Evolutionary conservation across 2,113 vertebrate genomes (phyloP).

Genomic region (Fregetta grallaria): DNA sequence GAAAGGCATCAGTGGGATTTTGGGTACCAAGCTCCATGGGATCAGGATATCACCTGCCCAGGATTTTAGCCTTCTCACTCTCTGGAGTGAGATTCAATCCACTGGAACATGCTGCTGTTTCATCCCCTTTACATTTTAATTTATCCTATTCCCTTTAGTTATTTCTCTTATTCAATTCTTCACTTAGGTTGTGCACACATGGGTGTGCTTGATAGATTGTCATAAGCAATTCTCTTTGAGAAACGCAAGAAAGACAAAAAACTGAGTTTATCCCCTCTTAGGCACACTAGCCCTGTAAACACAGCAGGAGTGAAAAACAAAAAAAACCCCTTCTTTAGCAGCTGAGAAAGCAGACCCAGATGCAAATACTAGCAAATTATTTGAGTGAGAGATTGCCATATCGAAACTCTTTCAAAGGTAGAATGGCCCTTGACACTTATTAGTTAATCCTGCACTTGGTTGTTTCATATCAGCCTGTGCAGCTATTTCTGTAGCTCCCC

Average conservation of each 20-base stretch:
- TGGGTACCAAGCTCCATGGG: neutral
- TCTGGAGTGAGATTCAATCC: neutral
- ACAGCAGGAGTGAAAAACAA: neutral
- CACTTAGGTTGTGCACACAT: neutral
- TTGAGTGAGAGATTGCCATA: neutral
- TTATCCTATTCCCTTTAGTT: neutral
- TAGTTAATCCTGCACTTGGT: neutral
- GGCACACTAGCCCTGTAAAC: neutral
- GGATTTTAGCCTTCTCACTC: neutral
- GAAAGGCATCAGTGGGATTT: neutral
- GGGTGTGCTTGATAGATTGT: neutral
- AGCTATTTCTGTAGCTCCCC: neutral
- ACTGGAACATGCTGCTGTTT: neutral
- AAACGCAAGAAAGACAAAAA: neutral
- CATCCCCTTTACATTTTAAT: neutral
- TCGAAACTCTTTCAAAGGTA: neutral
- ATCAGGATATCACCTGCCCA: neutral
- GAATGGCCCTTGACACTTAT: neutral
- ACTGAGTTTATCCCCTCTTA: neutral
- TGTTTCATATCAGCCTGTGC: neutral
- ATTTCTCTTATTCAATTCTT: neutral
- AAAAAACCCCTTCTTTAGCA: neutral
- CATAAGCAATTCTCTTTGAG: neutral
- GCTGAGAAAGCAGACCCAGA: neutral
- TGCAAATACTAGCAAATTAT: neutral